Evolutionary conservation across 1,140 invertebrate species (phyloP), one percentile per base, ranked within the genome.

Genomic region (Hesperophylax magnus): DNA sequence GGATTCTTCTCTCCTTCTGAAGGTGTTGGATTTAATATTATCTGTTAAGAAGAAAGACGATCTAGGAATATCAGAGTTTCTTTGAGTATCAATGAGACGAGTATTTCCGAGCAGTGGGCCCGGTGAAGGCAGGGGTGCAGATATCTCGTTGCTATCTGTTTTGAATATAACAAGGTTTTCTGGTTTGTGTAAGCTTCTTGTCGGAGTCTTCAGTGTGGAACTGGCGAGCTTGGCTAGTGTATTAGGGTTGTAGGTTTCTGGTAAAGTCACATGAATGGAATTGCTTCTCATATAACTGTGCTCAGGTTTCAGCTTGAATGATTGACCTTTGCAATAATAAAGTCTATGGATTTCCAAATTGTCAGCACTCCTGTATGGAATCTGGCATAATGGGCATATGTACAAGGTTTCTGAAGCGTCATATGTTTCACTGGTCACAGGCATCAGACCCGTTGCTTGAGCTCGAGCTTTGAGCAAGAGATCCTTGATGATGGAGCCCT

Each of bases 401-500:
- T 92, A 93, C 58, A 92, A 86, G n/a, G 90, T 89, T 67, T 89
- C 87, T 31, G 89, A 86, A 17, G 88, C 90, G 52, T 92, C 91
- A 54, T 88, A 84, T 76, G 88, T 81, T 85, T 91, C 88, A 79
- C 85, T 86, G 52, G 86, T 84, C 52, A 87, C 77, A 54, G 86
- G 86, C 80, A 82, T 85, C 24, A 90, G 79, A 34, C 91, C 90
- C 81, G 90, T 91, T 7, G 89, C 88, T 63, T 88, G 86, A 0
- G 87, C 88, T 61, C 92, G 91, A 69, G 92, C 92, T 88, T 96
- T 96, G 39, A 96, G 86, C 6, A 97, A 86, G 11, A 97, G 90
- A 86, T 97, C 95, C 86, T 97, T 97, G 75, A 97, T 97, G 61
- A 96, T 95, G 5, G 94, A 95, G 22, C 93, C 91, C 85, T 95